Percentiles rank a stretch among this genome's conserved stretches.
Conservation (phyloP, 2,797 vertebrate genomes). For the Crossoptilon crossoptilon region DNA sequence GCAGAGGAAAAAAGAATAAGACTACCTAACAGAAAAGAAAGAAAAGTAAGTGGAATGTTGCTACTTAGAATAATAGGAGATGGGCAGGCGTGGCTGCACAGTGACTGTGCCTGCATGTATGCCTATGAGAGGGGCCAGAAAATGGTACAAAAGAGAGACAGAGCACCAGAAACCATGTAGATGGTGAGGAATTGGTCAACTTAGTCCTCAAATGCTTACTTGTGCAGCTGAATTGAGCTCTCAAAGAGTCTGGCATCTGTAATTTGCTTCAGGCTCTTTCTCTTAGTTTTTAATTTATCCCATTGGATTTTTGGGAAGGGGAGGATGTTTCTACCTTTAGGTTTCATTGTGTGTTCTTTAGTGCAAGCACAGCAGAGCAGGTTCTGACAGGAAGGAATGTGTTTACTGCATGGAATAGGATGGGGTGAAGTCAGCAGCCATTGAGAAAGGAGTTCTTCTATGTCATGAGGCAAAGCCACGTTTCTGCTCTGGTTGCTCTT, state of each 20-base stretch:
- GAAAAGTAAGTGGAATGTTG: not conserved
- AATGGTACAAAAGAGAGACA: not conserved
- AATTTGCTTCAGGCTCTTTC: not conserved
- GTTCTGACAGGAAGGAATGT: not conserved
- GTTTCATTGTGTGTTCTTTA: not conserved
- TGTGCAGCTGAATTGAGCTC: not conserved
- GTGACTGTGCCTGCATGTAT: not conserved
- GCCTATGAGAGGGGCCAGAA: not conserved
- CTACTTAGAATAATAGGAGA: not conserved
- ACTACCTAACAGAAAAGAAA: not conserved
- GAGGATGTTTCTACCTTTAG: not conserved
- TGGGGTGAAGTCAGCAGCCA: not conserved
- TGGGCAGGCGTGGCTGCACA: not conserved
- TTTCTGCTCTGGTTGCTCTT: not conserved
- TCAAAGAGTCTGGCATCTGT: too few relatives aligned
- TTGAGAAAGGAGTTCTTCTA: not conserved
- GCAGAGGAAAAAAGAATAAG: too few relatives aligned
- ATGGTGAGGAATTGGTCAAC: not conserved
- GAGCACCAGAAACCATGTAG: rapidly evolving
- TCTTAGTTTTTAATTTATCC: not conserved
- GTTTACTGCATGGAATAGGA: not conserved
- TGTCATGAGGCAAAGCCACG: not conserved
- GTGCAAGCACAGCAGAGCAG: not conserved
- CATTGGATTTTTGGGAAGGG: not conserved
- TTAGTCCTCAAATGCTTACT: not conserved